These are phyloP conservation scores for Alethe diademata DNA, from an alignment of 2,113 vertebrate genomes.

Conservation along the genomic window DNA sequence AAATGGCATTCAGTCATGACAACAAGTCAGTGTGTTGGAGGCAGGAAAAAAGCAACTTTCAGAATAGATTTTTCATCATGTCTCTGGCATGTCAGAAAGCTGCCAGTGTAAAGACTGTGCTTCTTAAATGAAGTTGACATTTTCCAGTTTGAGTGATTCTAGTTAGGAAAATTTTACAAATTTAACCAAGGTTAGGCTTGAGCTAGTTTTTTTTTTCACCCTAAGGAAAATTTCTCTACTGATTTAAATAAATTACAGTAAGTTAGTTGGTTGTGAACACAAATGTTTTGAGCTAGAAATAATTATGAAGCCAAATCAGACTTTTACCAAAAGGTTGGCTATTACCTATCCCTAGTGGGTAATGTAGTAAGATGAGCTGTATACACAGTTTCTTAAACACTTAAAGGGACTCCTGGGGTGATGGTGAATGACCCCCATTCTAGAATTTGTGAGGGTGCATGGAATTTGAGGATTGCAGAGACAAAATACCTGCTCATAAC, in stretches of 20 bases:
- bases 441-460: not conserved
- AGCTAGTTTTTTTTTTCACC: not conserved
- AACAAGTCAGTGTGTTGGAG: constrained; percentile 25
- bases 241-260: not conserved
- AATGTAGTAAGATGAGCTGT: not conserved
- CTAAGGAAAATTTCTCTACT: not conserved
- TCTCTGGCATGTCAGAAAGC: not conserved
- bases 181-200: not conserved
- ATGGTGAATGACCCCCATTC: not conserved
- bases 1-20: constrained; percentile 68
- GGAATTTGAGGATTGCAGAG: not conserved
- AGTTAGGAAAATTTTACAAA: not conserved
- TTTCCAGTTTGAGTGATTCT: not conserved
- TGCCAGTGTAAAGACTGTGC: not conserved
- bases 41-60: constrained; percentile 28
- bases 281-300: constrained; percentile 6
- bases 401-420: fast-evolving
- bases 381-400: not conserved
- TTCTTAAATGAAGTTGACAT: not conserved
- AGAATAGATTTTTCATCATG: not conserved
- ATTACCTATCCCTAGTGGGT: not conserved
- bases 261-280: not conserved
- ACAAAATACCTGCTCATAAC: not conserved
- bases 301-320: not conserved
- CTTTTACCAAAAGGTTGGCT: not conserved